Evolutionary conservation across 37 sponge, comb jelly and placozoan genomes (phyloP).

Genomic region (Lycopodina hypogea): DNA sequence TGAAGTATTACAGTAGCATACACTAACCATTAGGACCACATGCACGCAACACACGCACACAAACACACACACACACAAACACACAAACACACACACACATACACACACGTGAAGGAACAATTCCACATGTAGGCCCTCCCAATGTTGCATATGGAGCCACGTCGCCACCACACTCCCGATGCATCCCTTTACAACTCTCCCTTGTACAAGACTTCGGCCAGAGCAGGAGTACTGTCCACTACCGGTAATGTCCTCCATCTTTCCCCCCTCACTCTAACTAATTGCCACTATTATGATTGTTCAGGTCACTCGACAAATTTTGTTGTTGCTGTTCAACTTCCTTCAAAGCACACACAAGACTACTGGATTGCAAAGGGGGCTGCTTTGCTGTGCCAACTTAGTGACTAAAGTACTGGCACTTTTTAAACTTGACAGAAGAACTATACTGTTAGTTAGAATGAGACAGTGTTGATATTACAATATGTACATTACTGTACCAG

Average conservation of each 20-base stretch:
- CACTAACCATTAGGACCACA: not conserved
- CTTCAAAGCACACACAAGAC: conserved; percentile 72
- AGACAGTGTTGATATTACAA: no score
- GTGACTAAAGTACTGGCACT: conserved; percentile 75
- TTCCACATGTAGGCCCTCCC: conserved; percentile 58
- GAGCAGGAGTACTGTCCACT: conserved; percentile 90
- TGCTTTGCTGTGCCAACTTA: conserved; percentile 94
- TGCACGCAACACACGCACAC: no score
- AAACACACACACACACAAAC: no score
- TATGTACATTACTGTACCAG: no score
- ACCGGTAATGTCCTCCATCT: conserved; percentile 57
- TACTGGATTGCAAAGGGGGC: conserved; percentile 96
- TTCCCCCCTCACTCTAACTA: not conserved
- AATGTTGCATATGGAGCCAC: conserved; percentile 88
- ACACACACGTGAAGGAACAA: no score
- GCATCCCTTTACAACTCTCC: conserved; percentile 68
- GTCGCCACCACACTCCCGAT: conserved; percentile 61
- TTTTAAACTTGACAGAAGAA: no score
- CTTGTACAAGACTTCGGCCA: conserved; percentile 84
- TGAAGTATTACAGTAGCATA: not conserved
- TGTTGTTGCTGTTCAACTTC: conserved; percentile 91
- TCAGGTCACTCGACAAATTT: conserved; percentile 98
- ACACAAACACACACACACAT: no score
- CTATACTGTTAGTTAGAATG: no score
- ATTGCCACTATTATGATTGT: not conserved